These are phyloP conservation scores for Tamias sibiricus DNA, from an alignment of 2,113 vertebrate genomes.

Conservation along the genomic window DNA sequence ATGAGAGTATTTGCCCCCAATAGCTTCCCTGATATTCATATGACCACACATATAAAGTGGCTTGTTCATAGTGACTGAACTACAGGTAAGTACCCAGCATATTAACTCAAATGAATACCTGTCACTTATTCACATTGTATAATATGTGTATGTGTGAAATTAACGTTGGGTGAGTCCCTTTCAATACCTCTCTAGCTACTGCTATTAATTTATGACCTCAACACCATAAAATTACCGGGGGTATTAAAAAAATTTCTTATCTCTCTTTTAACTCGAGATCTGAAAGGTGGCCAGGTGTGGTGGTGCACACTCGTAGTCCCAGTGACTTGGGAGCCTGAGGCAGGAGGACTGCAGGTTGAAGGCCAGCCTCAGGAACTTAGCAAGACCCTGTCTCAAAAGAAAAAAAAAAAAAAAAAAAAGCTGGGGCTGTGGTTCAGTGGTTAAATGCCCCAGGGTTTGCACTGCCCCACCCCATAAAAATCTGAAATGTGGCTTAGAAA, in stretches of 20 bases:
- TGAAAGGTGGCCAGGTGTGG: background rate
- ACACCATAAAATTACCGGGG: background rate
- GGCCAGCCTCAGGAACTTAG: too few species aligned
- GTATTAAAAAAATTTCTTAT: background rate
- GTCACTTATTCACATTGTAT: background rate
- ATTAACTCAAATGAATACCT: background rate
- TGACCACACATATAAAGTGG: background rate
- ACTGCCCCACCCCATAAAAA: too few species aligned
- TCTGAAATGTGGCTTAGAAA: background rate
- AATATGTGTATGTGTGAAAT: background rate
- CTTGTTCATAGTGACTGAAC: background rate
- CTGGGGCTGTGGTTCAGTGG: too few species aligned
- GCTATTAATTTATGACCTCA: background rate
- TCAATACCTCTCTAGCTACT: background rate
- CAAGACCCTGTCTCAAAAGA: too few species aligned
- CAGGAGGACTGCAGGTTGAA: too few species aligned
- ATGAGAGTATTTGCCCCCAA: background rate
- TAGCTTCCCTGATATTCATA: background rate
- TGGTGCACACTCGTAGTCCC: too few species aligned
- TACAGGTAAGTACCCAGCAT: background rate
- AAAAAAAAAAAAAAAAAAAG: too few species aligned
- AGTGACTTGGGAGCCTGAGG: too few species aligned
- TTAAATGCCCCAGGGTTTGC: too few species aligned
- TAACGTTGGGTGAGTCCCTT: background rate
- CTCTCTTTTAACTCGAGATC: background rate